A percentile compares a stretch with the other conserved stretches of the same genome.
Evolutionary conservation across 2,888 invertebrate species (phyloP).

Genomic region (Parnassius orleans): DNA sequence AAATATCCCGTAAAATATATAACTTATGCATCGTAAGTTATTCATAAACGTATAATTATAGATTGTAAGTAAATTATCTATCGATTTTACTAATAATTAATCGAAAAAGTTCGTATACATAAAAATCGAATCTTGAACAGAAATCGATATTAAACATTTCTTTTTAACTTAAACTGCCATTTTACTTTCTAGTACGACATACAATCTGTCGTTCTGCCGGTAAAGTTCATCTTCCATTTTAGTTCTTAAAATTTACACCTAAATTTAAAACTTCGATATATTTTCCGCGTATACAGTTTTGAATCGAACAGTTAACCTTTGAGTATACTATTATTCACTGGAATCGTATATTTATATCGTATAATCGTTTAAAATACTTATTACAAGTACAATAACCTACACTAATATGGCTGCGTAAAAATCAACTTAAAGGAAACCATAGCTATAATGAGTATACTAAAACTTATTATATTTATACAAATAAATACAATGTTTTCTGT

Average conservation of each 20-base stretch:
- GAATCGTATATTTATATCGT: slow-evolving; percentile 65
- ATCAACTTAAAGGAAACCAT: slow-evolving; percentile 42
- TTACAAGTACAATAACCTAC: slow-evolving; percentile 38
- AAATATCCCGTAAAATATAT: slow-evolving; percentile 5
- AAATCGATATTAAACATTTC: not conserved
- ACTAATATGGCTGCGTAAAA: slow-evolving; percentile 71
- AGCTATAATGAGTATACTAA: slow-evolving; percentile 60
- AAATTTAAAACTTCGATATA: slow-evolving; percentile 37
- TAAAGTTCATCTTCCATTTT: not conserved
- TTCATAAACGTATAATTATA: not conserved
- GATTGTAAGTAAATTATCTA: not conserved
- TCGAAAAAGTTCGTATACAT: slow-evolving; percentile 19
- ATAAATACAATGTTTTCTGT: slow-evolving; percentile 66
- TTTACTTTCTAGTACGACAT: not conserved
- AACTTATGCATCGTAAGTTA: not conserved
- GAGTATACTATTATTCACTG: slow-evolving; percentile 43
- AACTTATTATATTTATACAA: slow-evolving; percentile 51
- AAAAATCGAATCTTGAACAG: slow-evolving; percentile 15
- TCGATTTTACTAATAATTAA: not conserved
- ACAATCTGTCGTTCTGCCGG: not conserved
- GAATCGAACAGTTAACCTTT: slow-evolving; percentile 57
- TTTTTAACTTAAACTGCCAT: slow-evolving; percentile 4
- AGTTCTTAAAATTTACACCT: slow-evolving; percentile 31
- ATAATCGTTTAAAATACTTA: slow-evolving; percentile 50
- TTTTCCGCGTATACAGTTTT: slow-evolving; percentile 64